Percentiles rank a stretch among this genome's conserved stretches.
Evolutionary conservation across 1,140 invertebrate species (phyloP).

Genomic region (Ceratina japonica): DNA sequence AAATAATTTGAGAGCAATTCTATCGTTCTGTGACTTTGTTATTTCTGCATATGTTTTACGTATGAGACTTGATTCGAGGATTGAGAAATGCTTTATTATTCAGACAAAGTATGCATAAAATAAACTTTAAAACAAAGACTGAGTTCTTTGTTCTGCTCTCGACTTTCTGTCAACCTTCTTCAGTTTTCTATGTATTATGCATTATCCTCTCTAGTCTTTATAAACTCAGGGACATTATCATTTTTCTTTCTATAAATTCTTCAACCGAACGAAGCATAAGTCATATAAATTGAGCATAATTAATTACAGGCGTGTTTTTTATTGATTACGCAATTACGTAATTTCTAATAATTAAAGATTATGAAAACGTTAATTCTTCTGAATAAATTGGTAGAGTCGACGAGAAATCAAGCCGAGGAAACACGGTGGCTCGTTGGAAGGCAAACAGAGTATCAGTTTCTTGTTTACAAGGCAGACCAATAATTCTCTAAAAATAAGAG

Average conservation of each 20-base stretch:
- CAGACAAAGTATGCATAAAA: neutral
- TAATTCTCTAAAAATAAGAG: constrained; percentile 38
- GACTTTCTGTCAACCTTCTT: neutral
- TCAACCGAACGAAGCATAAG: too few relatives aligned
- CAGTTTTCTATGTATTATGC: neutral
- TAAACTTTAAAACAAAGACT: neutral
- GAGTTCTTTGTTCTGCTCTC: too few relatives aligned
- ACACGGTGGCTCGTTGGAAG: neutral
- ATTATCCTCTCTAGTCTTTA: too few relatives aligned
- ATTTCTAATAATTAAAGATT: too few relatives aligned
- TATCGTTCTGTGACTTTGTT: too few relatives aligned
- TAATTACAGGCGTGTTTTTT: too few relatives aligned
- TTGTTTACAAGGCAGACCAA: constrained; percentile 29
- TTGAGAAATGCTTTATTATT: neutral
- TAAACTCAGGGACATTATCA: too few relatives aligned
- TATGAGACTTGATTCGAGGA: neutral
- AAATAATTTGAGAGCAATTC: too few relatives aligned
- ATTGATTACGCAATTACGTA: too few relatives aligned
- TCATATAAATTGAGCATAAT: too few relatives aligned
- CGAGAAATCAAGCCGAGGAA: neutral
- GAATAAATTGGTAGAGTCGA: neutral
- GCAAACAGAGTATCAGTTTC: constrained; percentile 26
- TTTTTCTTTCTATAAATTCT: too few relatives aligned
- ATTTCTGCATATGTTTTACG: neutral
- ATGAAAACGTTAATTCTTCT: neutral